These are phyloP conservation scores for Neolamprologus modestus DNA, from an alignment of 2,113 vertebrate genomes.

Conservation along the genomic window DNA sequence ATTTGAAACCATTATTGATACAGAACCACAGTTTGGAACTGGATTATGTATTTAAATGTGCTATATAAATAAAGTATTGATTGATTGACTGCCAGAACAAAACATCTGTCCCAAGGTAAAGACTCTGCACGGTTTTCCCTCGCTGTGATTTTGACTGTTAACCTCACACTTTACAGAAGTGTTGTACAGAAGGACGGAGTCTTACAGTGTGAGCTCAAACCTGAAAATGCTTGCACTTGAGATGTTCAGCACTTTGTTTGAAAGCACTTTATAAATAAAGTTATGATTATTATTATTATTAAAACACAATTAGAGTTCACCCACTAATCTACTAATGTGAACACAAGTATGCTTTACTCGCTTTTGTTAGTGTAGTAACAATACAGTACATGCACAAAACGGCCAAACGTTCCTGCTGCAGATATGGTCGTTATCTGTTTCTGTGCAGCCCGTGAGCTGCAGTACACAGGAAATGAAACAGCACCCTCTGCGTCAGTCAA, in stretches of 20 bases:
- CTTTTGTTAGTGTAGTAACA: background rate
- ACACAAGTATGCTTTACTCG: background rate
- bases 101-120: background rate
- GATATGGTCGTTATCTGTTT: background rate
- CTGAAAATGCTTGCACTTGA: background rate
- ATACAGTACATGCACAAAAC: background rate
- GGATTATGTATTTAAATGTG: background rate
- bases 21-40: no score
- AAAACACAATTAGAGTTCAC: background rate
- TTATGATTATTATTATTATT: background rate
- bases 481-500: background rate
- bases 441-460: background rate
- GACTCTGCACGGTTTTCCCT: background rate
- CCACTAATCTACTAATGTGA: background rate
- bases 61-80: background rate
- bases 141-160: background rate
- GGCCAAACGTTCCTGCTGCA: background rate
- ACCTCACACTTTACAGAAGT: background rate
- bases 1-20: no score
- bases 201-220: background rate
- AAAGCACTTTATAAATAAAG: background rate
- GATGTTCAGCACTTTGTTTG: background rate
- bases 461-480: conserved; percentile 38
- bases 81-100: background rate
- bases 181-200: background rate